Base-by-base conservation (phyloP, 2,888 invertebrate genomes). In the Ophion obscuratus region DNA sequence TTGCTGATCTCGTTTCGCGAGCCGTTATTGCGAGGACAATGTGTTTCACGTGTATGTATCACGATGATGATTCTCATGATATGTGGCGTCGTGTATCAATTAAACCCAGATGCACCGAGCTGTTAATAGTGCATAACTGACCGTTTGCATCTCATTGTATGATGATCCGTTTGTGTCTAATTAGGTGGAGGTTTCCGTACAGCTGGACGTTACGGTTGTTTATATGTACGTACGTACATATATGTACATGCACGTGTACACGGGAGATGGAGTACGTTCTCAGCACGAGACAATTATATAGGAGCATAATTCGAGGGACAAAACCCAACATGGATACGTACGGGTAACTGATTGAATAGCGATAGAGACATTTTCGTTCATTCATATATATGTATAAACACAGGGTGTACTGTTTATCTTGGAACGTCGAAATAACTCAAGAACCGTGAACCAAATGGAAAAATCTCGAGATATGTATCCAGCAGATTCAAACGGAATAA, bases 81-180 rank as follows among this genome's bases (percentile, higher is more conserved):
- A 2, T 83, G 83, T 57, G 11, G 81, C 74, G 71, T 24, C 67
- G 66, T 74, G 73, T 87, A 87, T 87, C 88, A 87, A 88, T 88
- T 86, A 87, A 88, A 88, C 84, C 82, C 88, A 87, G 87, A 88
- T 88, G 79, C 82, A 85, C 84, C 81, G 83, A 87, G 85, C 87
- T 88, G 88, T 88, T 88, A 88, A 88, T 88, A 86, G 87, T 73
- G 83, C 76, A 84, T 77, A 78, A 85, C 81, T 84, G 86, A 88
- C 87, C 83, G 73, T 86, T 74, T 74, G 74, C 84, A 87, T 87
- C 83, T 79, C 82, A 81, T 86, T 87, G 81, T 81, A 87, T 83
- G 82, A 88, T 87, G 88, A 88, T 87, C 84, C 86, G 81, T 47
- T 68, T 79, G 85, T 79, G 85, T 88, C 88, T 88, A 87, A 88